Percentiles rank a stretch among this genome's conserved stretches.
These are phyloP conservation scores for Panagrolaimus sp. DNA, from an alignment of 1,140 invertebrate genomes.

Conservation along the genomic window DNA sequence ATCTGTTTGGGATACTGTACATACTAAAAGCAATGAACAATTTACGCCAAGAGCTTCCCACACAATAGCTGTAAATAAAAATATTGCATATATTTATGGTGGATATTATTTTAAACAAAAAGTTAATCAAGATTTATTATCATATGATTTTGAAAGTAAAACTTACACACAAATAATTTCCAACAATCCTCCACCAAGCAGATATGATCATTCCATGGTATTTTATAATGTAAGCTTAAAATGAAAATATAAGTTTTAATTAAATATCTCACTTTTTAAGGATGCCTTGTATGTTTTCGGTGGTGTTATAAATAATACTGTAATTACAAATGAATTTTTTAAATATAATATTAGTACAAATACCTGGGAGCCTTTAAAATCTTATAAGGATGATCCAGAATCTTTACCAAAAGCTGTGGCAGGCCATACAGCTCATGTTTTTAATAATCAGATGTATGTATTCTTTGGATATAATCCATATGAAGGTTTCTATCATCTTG, in stretches of 20 bases:
- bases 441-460: constrained; percentile 54
- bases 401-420: constrained; percentile 50
- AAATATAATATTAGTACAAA: constrained; percentile 37
- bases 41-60: constrained; percentile 47
- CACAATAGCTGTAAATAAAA: constrained; percentile 37
- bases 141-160: constrained; percentile 15
- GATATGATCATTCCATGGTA: constrained; percentile 58
- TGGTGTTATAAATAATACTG: constrained; percentile 43
- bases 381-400: constrained; percentile 25
- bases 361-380: constrained; percentile 38
- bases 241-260: constrained; percentile 1
- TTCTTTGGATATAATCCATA: constrained; percentile 58
- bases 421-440: constrained; percentile 57
- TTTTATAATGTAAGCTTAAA: constrained; percentile 42
- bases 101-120: constrained; percentile 22
- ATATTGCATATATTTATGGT: constrained; percentile 50
- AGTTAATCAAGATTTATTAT: background rate
- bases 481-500: constrained; percentile 49
- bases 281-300: constrained; percentile 52
- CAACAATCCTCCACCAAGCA: constrained; percentile 25
- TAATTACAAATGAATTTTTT: constrained; percentile 56
- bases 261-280: constrained; percentile 33
- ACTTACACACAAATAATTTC: background rate
- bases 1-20: constrained; percentile 43
- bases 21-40: background rate